Conservation (phyloP, 2,797 vertebrate genomes). For the Gallinago stenura region DNA sequence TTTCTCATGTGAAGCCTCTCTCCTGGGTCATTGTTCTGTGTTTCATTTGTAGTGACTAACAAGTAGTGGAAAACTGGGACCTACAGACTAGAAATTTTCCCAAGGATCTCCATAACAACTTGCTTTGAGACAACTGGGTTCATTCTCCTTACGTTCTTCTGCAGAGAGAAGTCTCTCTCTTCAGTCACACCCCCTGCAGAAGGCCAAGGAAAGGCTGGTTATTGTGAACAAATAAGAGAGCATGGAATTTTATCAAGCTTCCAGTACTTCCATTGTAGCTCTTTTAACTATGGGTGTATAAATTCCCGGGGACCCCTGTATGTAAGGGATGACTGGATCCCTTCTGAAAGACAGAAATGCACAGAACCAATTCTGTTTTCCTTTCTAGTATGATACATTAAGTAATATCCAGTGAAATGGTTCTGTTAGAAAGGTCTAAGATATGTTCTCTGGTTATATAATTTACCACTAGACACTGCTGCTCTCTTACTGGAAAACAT, state of each 20-base stretch:
- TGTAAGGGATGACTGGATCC: neutral
- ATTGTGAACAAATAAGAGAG: neutral
- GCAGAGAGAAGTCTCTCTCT: neutral
- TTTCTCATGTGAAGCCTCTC: neutral
- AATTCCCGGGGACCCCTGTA: neutral
- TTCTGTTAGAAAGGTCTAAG: neutral
- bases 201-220: neutral
- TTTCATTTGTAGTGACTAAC: neutral
- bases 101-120: neutral
- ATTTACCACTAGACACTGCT: neutral
- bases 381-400: neutral
- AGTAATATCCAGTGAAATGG: neutral
- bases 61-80: neutral
- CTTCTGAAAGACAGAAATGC: neutral
- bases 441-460: neutral
- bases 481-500: slow-evolving; percentile 17
- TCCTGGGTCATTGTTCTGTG: neutral
- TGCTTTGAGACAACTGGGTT: neutral
- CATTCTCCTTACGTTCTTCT: neutral
- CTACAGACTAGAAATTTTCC: neutral
- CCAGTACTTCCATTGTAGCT: neutral
- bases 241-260: neutral
- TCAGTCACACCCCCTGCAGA: neutral
- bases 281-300: neutral
- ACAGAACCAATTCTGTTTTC: neutral